Evolutionary conservation across 2,113 vertebrate genomes (phyloP).

Genomic region (Artemisiospiza belli): DNA sequence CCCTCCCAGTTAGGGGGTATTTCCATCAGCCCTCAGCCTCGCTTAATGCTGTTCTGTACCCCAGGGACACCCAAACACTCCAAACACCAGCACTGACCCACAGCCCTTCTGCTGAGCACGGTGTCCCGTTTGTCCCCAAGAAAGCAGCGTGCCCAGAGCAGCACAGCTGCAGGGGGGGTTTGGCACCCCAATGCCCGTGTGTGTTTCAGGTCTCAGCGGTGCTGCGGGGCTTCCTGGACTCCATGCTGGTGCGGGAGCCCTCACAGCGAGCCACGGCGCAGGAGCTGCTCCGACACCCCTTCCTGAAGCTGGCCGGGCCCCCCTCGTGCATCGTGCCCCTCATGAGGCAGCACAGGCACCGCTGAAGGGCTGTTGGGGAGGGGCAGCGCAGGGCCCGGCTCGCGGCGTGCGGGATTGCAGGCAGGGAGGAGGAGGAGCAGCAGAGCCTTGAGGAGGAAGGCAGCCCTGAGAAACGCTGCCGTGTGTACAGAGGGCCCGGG

Average conservation of each 20-base stretch:
- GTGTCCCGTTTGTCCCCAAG: background rate
- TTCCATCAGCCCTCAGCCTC: background rate
- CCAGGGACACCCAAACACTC: background rate
- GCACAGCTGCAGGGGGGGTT: accelerated
- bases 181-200: background rate
- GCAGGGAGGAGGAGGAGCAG: background rate
- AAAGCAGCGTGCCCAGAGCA: background rate
- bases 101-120: background rate
- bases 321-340: conserved; percentile 96
- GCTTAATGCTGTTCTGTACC: background rate
- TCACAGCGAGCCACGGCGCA: conserved; percentile 92
- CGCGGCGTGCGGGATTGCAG: background rate
- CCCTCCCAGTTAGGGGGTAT: background rate
- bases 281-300: conserved; percentile 91
- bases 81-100: accelerated
- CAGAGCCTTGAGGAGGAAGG: background rate
- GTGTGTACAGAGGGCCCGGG: background rate
- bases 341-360: conserved; percentile 96
- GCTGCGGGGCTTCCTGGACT: conserved; percentile 92
- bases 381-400: background rate
- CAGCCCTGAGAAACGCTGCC: no score
- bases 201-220: conserved; percentile 86
- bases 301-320: conserved; percentile 92
- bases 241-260: conserved; percentile 96
- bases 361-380: conserved; percentile 66